Evolutionary conservation across 2,888 invertebrate genomes (phyloP), one percentile per base, ranked within the genome.

Genomic region (Macropis europaea): DNA sequence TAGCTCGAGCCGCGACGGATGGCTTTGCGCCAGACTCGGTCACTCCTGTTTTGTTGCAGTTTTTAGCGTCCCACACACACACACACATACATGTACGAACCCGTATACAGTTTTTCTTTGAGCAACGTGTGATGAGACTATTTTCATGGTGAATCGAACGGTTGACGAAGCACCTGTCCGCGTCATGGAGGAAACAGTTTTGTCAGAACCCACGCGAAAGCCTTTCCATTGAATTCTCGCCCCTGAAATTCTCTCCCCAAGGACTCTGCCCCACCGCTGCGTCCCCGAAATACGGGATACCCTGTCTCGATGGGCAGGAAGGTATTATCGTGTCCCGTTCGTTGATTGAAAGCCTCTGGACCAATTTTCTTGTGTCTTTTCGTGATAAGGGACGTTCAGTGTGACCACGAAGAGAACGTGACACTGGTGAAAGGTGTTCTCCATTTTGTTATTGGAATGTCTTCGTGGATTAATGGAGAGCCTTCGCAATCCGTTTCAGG

Each of bases 1-100:
- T 80, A 81, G 48, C 62, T 52, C 47, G 53, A 30, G 56, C 60
- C 50, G 48, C 76, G 72, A 80, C 76, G 73, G 59, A 80, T 81
- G 71, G 79, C 79, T 73, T 64, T 59, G 42, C 45, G 76, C 72
- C 78, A 69, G 60, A 50, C 66, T 73, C 69, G 69, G 67, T 69
- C 75, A 53, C 64, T 72, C 50, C 60, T 70, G 60, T 76, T 75
- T 78, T 76, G 79, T 76, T 70, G 73, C 60, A 64, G 53, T 73
- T 73, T 52, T 72, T 75, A 59, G 40, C 48, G 11, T 22, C 19
- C n/a, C 15, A 9, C 19, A 1, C 11, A 9, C n/a, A 4, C 52
- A n/a, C 17, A 38, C 22, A 15, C 38, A 13, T 17, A 17, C 40
- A 32, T 19, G 19, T 15, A 13, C 15, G 3, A 43, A 22, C 42